Percentiles rank a stretch among this genome's conserved stretches.
These are phyloP conservation scores for Lepidothrix coronata DNA, from an alignment of 2,113 vertebrate species.

Conservation along the genomic window DNA sequence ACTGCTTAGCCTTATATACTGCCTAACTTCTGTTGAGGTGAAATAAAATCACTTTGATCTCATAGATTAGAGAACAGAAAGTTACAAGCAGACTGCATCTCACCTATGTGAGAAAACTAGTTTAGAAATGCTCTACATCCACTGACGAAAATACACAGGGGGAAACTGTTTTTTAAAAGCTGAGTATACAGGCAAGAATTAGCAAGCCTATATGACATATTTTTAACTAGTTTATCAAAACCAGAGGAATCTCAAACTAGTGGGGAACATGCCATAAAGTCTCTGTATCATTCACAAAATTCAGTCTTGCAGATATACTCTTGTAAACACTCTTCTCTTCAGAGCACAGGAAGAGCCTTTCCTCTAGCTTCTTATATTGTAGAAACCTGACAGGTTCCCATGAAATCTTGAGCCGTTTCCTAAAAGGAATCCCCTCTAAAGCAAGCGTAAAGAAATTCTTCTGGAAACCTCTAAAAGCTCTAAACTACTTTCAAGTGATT, in stretches of 20 bases:
- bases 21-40: not conserved
- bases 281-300: not conserved
- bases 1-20: not conserved
- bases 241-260: not conserved
- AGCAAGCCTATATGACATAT: not conserved
- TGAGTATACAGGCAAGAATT: not conserved
- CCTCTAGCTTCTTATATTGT: not conserved
- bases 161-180: not conserved
- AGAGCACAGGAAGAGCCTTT: not conserved
- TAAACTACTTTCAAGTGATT: not conserved
- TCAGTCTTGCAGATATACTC: not conserved
- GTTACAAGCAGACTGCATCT: not conserved
- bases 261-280: not conserved
- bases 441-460: not conserved
- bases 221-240: not conserved
- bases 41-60: constrained; percentile 21
- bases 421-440: not conserved
- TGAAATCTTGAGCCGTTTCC: not conserved
- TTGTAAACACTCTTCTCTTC: not conserved
- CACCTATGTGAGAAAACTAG: not conserved
- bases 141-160: not conserved
- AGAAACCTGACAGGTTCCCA: not conserved
- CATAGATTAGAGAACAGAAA: not conserved
- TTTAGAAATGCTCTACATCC: not conserved
- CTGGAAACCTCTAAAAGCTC: not conserved